Evolutionary conservation across 2,888 invertebrate genomes (phyloP), one percentile per base, ranked within the genome.

Genomic region (Rhamnusium bicolor): DNA sequence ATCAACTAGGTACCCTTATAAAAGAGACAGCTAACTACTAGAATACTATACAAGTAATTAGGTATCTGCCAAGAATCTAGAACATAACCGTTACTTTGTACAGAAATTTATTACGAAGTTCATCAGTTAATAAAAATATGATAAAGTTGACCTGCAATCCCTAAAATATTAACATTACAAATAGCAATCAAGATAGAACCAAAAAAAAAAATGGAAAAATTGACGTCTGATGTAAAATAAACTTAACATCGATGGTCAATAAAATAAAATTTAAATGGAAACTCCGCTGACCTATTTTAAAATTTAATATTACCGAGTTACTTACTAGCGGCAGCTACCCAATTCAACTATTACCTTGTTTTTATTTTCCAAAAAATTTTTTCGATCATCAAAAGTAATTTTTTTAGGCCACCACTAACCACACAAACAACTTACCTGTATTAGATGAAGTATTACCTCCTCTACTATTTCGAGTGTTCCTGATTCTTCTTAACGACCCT

Each of bases 391-490:
- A 66, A 73, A 67, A 65, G 46, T 71, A 66, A 73, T 78, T 78
- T 75, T 79, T 80, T 81, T 74, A 79, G 81, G 78, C 82, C 81
- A 82, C 81, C 82, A 68, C 80, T 75, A 78, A 71, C 79, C 72
- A 73, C 73, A 80, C 79, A 76, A 65, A 78, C 78, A 81, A 82
- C 83, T 82, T 82, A 84, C 84, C 83, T 81, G 84, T 62, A 69
- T 77, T 81, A 86, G 93, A 92, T 62, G 92, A 83, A 69, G 84
- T 81, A 80, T 81, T 83, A 78, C 93, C 94, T 81, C 95, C 94
- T 85, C 96, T 92, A 81, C 96, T 95, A 86, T 95, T 96, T 79
- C 96, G 91, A 69, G 96, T 96, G 84, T 96, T 96, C 79, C 96
- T 92, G 80, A 96, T 96, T 84, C 97, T 91, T 81, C 97, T 92